Evolutionary conservation across 2,888 invertebrate genomes (phyloP), one percentile per base, ranked within the genome.

Genomic region (Strigamia transsilvanica): DNA sequence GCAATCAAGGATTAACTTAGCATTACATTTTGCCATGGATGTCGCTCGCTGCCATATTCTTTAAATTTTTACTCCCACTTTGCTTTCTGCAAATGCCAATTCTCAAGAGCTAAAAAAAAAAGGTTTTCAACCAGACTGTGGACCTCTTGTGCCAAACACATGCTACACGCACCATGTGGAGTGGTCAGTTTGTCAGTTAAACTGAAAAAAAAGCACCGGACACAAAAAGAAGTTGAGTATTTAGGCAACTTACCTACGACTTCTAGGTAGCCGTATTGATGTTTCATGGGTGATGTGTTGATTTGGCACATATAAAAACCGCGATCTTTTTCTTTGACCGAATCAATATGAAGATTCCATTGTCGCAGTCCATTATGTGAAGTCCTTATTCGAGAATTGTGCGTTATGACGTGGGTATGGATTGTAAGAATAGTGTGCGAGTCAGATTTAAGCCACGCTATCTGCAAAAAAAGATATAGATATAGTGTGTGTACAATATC

Each of bases 281-380:
- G 94, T 89, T 93, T 95, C 94, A 96, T 94, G 82, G 92, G 91
- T 84, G 92, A 93, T 1, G 95, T 95, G 89, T 96, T 96, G 86
- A 96, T 94, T 90, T 96, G 95, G 87, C 96, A 96, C 94, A 95
- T 94, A 89, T 96, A 96, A 87, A 95, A 96, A 83, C 94, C 96
- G 78, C 93, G 91, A 88, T 96, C 96, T 73, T 92, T 91, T 86
- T 94, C 94, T 84, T 93, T 91, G 81, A 96, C 90, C 84, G 82
- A 51, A 46, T 83, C 56, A 15, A 84, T 83, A 66, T 84, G 84
- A 23, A 84, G 82, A 82, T 80, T 46, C 84, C 84, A 84, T 21
- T 81, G 83, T 85, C 85, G 81, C 83, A 85, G 12, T 85, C 85
- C 27, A 82, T 83, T 79, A 85, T 85, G 66, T 83, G 84, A 15